A percentile compares a stretch with the other conserved stretches of the same genome.
These are phyloP conservation scores for Anastrepha ludens DNA, from an alignment of 1,140 invertebrate species.

Conservation along the genomic window DNA sequence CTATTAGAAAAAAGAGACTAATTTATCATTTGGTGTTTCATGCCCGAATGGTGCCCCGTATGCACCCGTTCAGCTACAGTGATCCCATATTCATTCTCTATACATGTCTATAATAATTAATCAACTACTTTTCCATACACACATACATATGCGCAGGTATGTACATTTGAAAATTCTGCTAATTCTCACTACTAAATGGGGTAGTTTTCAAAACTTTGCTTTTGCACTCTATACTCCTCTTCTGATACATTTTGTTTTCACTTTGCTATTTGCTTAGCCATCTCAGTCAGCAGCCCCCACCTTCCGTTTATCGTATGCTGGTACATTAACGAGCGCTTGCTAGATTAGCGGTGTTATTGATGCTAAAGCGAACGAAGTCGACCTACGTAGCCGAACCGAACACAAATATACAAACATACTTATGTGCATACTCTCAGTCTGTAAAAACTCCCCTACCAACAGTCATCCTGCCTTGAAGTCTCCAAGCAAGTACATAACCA, in stretches of 20 bases:
- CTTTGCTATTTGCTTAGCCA: not conserved
- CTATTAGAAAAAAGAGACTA: too few relatives aligned
- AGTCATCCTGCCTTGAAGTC: not conserved
- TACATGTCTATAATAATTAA: not conserved
- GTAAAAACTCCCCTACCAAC: not conserved
- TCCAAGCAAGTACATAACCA: not conserved
- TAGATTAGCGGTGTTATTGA: constrained; percentile 36
- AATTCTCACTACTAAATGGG: not conserved
- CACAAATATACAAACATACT: not conserved
- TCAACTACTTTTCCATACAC: not conserved
- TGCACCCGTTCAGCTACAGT: too few relatives aligned
- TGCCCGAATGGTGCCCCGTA: too few relatives aligned
- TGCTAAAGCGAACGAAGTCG: constrained; percentile 22
- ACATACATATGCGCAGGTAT: not conserved
- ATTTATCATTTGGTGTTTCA: too few relatives aligned
- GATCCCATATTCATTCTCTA: too few relatives aligned
- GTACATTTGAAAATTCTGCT: not conserved
- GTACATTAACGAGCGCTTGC: constrained; percentile 1
- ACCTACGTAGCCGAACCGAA: not conserved
- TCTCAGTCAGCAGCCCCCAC: constrained; percentile 25
- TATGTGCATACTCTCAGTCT: not conserved
- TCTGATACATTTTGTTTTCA: not conserved
- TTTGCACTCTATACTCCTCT: not conserved
- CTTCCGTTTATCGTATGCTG: not conserved
- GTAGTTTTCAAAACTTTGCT: constrained; percentile 14